A percentile compares a stretch with the other conserved stretches of the same genome.
phyloP scores from a whole-genome alignment of 2,888 invertebrate genomes.

The Agriopis aurantiaria region DNA sequence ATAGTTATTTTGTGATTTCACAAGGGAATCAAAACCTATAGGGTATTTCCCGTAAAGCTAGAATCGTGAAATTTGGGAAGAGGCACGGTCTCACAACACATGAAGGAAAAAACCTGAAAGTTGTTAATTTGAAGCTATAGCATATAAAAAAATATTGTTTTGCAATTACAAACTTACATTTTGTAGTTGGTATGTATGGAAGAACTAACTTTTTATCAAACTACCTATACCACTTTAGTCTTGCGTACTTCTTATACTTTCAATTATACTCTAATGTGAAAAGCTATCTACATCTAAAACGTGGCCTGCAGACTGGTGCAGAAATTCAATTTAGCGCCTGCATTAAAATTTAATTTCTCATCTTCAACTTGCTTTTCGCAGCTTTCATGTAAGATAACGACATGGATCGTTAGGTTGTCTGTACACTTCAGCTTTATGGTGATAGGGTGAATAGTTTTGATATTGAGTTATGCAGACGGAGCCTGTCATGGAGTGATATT shows the following conservation, averaged over 20 bases:
- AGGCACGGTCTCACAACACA: too few species aligned
- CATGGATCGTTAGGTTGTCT: conserved; percentile 53
- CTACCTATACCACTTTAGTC: not conserved
- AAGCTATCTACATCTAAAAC: conserved; percentile 13
- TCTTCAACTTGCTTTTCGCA: conserved; percentile 35
- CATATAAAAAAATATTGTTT: too few species aligned
- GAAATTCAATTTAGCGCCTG: conserved; percentile 42
- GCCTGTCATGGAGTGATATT: conserved; percentile 57
- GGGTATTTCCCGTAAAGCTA: too few species aligned
- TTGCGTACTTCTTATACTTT: not conserved
- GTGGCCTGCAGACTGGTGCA: conserved; percentile 37
- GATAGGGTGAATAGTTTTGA: conserved; percentile 73
- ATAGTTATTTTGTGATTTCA: too few species aligned
- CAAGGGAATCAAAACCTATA: too few species aligned
- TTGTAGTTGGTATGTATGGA: too few species aligned
- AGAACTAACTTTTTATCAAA: too few species aligned
- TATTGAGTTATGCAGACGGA: conserved; percentile 84
- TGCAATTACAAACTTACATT: too few species aligned
- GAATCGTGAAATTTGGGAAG: too few species aligned
- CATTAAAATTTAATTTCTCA: conserved; percentile 38
- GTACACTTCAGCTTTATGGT: conserved; percentile 51
- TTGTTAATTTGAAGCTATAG: too few species aligned
- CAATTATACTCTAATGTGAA: not conserved
- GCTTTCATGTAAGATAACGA: conserved; percentile 52
- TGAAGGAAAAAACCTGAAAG: too few species aligned